Evolutionary conservation across 1,140 invertebrate species (phyloP).

Genomic region (Drosophila lowei): DNA sequence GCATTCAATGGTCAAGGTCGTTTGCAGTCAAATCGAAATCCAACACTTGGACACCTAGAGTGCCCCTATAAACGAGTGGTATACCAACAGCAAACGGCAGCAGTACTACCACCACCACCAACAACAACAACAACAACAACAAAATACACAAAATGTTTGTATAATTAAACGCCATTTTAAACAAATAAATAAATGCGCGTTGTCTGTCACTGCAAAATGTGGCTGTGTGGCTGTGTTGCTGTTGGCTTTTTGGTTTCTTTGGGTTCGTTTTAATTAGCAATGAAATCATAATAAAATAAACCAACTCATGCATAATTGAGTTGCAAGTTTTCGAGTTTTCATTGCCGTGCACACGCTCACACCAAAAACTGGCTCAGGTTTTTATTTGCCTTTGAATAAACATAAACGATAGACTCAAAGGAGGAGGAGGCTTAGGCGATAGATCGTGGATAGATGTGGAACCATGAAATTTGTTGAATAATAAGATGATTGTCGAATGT

Average conservation of each 20-base stretch:
- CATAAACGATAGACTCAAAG: too few relatives aligned
- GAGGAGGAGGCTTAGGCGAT: too few relatives aligned
- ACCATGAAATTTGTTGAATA: too few relatives aligned
- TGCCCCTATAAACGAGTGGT: not conserved
- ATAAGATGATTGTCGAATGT: too few relatives aligned
- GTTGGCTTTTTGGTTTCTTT: slow-evolving; percentile 33
- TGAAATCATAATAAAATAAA: slow-evolving; percentile 71
- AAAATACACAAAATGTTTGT: slow-evolving; percentile 60
- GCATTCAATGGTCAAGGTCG: slow-evolving; percentile 79
- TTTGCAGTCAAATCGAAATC: slow-evolving; percentile 70
- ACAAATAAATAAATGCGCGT: slow-evolving; percentile 72
- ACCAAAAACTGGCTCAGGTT: slow-evolving; percentile 36
- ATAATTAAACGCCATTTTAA: slow-evolving; percentile 79
- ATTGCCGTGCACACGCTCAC: slow-evolving; percentile 42
- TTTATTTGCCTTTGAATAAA: not conserved
- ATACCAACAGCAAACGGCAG: slow-evolving; percentile 18
- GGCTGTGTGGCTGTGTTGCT: slow-evolving; percentile 23
- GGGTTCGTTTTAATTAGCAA: slow-evolving; percentile 64
- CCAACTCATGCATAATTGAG: slow-evolving; percentile 66
- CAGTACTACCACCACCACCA: slow-evolving; percentile 12
- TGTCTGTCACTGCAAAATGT: slow-evolving; percentile 31
- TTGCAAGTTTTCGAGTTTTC: slow-evolving; percentile 56
- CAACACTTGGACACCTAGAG: slow-evolving; percentile 6
- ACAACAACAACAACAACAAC: slow-evolving; percentile 15
- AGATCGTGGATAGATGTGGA: too few relatives aligned